Percentiles rank a stretch among this genome's conserved stretches.
Conservation (phyloP, 2,113 vertebrate species). For the Scalopus aquaticus region DNA sequence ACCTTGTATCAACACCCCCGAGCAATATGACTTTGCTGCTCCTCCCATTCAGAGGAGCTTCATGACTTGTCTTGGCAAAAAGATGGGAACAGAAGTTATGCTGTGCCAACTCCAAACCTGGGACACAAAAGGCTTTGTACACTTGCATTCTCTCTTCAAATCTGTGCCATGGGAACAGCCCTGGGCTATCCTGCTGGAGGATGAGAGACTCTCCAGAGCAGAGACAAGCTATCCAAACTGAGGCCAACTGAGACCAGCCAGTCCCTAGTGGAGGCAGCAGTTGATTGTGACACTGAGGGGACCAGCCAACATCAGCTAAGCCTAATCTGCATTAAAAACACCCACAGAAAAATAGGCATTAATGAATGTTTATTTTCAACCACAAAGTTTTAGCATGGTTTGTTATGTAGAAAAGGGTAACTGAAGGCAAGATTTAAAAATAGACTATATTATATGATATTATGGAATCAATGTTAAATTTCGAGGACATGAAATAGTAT, state of each 20-base stretch:
- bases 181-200: not conserved
- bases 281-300: not conserved
- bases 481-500: not conserved
- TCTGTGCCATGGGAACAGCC: not conserved
- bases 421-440: not conserved
- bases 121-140: not conserved
- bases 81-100: not conserved
- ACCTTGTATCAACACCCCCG: not conserved
- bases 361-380: not conserved
- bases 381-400: not conserved
- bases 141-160: not conserved
- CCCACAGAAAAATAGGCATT: not conserved
- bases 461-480: constrained; percentile 2
- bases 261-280: not conserved
- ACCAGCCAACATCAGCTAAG: not conserved
- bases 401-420: not conserved
- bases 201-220: not conserved
- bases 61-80: not conserved
- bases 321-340: not conserved
- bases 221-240: not conserved
- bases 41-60: not conserved
- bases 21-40: not conserved
- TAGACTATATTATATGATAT: not conserved
- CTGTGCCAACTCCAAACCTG: not conserved
- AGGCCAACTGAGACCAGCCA: not conserved